phyloP scores from a whole-genome alignment of 1,140 invertebrate species.

The Latrodectus geometricus region DNA sequence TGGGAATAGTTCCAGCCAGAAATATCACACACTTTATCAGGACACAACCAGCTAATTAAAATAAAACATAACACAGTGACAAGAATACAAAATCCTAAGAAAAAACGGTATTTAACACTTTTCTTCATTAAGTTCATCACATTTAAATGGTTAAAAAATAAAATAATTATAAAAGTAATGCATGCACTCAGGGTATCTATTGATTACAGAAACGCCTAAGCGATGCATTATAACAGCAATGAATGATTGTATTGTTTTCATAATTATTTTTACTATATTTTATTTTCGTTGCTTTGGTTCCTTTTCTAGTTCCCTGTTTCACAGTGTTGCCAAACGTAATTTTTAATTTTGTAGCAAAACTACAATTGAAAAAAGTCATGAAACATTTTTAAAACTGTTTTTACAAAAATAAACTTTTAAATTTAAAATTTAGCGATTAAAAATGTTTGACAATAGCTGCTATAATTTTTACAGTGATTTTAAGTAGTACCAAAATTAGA shows the following conservation, averaged over 20 bases:
- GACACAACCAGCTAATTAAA: slow-evolving; percentile 88
- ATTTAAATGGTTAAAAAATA: slow-evolving; percentile 2
- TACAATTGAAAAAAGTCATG: too few relatives aligned
- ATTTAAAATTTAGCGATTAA: too few relatives aligned
- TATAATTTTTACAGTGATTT: too few relatives aligned
- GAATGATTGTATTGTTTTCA: slow-evolving; percentile 52
- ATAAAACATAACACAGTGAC: slow-evolving; percentile 79
- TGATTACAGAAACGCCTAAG: slow-evolving; percentile 11
- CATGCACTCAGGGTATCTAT: not conserved
- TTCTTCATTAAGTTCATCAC: slow-evolving; percentile 58
- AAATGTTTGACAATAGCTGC: too few relatives aligned
- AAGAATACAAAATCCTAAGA: slow-evolving; percentile 76
- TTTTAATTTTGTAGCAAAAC: too few relatives aligned
- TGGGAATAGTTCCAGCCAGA: slow-evolving; percentile 71
- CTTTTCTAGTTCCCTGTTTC: not conserved
- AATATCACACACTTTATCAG: slow-evolving; percentile 85
- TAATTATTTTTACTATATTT: slow-evolving; percentile 34
- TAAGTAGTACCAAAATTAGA: too few relatives aligned
- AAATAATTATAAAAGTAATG: not conserved
- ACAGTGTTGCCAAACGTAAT: slow-evolving; percentile 17
- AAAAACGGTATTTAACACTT: slow-evolving; percentile 57
- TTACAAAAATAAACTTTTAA: too few relatives aligned
- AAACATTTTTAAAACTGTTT: too few relatives aligned
- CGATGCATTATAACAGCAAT: slow-evolving; percentile 29
- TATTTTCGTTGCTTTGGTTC: slow-evolving; percentile 24